These are phyloP conservation scores for Lamellibrachia satsuma DNA, from an alignment of 2,888 invertebrate species.

Conservation along the genomic window DNA sequence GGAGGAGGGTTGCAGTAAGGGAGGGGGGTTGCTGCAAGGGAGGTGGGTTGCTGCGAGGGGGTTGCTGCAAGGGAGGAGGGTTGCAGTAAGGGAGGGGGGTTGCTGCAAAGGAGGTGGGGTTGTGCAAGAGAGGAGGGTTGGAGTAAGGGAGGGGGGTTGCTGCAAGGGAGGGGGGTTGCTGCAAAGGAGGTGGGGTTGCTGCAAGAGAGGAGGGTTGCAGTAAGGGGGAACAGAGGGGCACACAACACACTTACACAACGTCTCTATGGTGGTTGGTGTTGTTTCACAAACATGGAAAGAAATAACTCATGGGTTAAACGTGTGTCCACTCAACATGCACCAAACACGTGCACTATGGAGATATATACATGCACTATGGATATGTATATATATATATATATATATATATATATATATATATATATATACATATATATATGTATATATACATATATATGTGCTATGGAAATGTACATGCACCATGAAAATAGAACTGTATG, in stretches of 20 bases:
- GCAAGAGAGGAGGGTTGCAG: background rate
- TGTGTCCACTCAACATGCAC: background rate
- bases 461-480: too few relatives aligned
- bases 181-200: background rate
- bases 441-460: too few relatives aligned
- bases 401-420: too few relatives aligned
- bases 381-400: background rate
- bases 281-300: background rate
- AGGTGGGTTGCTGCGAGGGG: too few relatives aligned
- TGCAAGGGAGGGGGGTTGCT: background rate
- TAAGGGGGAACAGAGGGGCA: background rate
- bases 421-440: too few relatives aligned
- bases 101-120: too few relatives aligned
- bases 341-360: background rate
- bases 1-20: too few relatives aligned
- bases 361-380: background rate
- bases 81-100: too few relatives aligned
- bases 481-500: too few relatives aligned
- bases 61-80: too few relatives aligned
- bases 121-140: background rate
- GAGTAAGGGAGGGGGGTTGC: background rate
- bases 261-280: background rate
- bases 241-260: constrained; percentile 17
- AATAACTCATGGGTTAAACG: background rate
- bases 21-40: too few relatives aligned